Evolutionary conservation across 92 coral and sea anemone species (phyloP).

Genomic region (Siderastrea radians): DNA sequence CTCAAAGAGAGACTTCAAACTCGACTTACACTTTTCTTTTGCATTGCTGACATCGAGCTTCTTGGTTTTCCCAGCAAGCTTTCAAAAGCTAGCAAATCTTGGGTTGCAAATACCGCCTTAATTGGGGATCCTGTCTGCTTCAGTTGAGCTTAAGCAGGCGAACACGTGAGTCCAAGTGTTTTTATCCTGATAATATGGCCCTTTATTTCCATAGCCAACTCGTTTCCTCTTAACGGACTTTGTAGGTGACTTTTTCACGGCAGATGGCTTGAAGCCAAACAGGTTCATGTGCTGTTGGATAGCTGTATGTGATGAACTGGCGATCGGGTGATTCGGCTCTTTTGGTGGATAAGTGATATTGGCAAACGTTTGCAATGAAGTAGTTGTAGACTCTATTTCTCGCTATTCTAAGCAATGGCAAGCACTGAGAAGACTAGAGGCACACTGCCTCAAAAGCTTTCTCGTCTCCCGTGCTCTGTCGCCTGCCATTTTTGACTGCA

Average conservation of each 20-base stretch:
- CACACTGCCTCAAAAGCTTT: constrained; percentile 2
- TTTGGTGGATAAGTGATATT: not conserved
- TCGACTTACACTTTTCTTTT: no score
- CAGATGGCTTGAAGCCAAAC: constrained; percentile 19
- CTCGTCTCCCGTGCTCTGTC: not conserved
- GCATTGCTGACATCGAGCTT: no score
- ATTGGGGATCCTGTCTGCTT: no score
- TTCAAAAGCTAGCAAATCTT: no score
- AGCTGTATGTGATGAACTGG: not conserved
- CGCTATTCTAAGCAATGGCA: not conserved
- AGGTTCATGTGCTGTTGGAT: constrained; percentile 17
- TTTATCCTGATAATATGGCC: no score
- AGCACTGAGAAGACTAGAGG: constrained; percentile 2
- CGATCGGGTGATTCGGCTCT: not conserved
- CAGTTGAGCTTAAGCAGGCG: no score
- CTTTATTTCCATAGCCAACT: no score
- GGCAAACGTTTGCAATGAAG: not conserved
- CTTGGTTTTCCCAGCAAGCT: no score
- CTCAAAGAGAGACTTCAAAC: no score
- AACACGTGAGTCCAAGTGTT: no score
- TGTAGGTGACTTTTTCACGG: not conserved
- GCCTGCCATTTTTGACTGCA: not conserved
- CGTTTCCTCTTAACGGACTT: no score
- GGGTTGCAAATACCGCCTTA: no score
- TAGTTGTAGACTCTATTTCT: not conserved